Evolutionary conservation across 2,797 vertebrate species (phyloP).

Genomic region (Sciurus vulgaris): DNA sequence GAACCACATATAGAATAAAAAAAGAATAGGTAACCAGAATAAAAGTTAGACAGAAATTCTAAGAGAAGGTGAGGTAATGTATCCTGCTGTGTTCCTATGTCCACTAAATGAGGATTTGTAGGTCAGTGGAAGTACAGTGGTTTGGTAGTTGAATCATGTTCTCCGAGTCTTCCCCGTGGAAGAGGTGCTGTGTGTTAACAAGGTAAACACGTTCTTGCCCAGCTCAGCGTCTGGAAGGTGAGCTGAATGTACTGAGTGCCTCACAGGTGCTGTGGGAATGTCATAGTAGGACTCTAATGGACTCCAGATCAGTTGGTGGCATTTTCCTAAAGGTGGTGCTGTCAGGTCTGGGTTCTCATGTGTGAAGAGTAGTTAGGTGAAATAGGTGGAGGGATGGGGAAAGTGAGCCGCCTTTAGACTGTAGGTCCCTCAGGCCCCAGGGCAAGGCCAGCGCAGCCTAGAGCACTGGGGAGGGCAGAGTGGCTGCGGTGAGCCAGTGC

Average conservation of each 20-base stretch:
- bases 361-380: background rate
- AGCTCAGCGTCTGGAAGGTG: background rate
- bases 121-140: background rate
- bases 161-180: background rate
- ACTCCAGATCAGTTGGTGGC: background rate
- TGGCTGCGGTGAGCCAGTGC: background rate
- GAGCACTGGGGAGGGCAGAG: background rate
- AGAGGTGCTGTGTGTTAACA: background rate
- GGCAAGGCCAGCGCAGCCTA: background rate
- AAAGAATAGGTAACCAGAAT: background rate
- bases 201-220: background rate
- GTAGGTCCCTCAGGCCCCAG: background rate
- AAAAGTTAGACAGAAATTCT: background rate
- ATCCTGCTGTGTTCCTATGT: background rate
- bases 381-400: background rate
- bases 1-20: background rate
- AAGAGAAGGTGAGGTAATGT: background rate
- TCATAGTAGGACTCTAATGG: background rate
- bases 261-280: background rate
- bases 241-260: background rate
- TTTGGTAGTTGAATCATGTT: background rate
- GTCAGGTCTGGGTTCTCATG: background rate
- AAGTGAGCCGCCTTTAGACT: background rate
- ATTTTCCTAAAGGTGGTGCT: background rate
- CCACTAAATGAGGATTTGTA: background rate